These are phyloP conservation scores for Rhopilema esculentum DNA, from an alignment of 30 jellyfish, hydroid and myxozoan genomes.

Conservation along the genomic window DNA sequence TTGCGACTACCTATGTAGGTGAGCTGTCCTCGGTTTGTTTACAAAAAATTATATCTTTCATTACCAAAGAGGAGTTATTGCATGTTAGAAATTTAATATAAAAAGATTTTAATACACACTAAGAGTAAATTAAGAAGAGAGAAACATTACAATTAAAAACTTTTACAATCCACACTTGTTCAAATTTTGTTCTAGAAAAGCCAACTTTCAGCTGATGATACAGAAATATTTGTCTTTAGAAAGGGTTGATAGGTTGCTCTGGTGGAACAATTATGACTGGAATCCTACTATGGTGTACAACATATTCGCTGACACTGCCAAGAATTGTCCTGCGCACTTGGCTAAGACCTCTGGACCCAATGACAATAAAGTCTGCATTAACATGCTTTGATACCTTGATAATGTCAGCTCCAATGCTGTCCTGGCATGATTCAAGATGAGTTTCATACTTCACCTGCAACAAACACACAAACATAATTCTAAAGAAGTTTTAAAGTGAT, in stretches of 20 bases:
- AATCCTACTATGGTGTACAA: constrained; percentile 72
- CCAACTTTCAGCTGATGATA: constrained; percentile 1
- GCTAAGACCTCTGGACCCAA: constrained; percentile 80
- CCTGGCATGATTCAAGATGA: constrained; percentile 63
- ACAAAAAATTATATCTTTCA: too few relatives aligned
- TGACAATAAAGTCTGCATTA: constrained; percentile 50
- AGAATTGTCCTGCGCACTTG: constrained; percentile 71
- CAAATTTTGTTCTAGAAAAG: not conserved
- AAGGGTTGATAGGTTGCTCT: constrained; percentile 69
- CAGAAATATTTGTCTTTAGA: not conserved
- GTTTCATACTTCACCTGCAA: constrained; percentile 57
- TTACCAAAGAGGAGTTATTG: not conserved
- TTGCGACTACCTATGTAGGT: too few relatives aligned
- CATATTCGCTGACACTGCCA: constrained; percentile 77
- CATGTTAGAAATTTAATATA: not conserved
- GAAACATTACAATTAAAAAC: not conserved
- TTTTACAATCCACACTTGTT: not conserved
- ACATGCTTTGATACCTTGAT: constrained; percentile 25
- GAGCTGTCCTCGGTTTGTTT: too few relatives aligned
- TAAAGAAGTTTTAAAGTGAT: too few relatives aligned
- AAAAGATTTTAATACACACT: not conserved
- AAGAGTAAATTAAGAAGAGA: not conserved
- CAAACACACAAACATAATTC: not conserved
- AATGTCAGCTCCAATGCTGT: constrained; percentile 61
- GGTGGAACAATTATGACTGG: constrained; percentile 73